Percentiles rank a stretch among this genome's conserved stretches.
These are phyloP conservation scores for Cirrhinus mrigala DNA, from an alignment of 2,797 vertebrate species.

Conservation along the genomic window DNA sequence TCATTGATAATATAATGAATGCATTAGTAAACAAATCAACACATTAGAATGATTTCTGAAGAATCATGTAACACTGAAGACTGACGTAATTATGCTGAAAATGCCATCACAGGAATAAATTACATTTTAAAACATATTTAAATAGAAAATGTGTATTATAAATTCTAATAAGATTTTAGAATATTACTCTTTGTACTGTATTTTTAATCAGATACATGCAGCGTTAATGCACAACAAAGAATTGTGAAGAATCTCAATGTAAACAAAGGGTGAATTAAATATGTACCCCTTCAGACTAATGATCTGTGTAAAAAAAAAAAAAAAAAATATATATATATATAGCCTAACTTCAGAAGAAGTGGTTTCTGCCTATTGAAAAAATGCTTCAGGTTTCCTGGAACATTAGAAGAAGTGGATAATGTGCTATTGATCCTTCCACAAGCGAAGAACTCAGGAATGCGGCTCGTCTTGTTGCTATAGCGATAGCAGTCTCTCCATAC, in stretches of 20 bases:
- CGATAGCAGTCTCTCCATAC: slow-evolving; percentile 6
- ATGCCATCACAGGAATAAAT: neutral
- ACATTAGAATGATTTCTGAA: neutral
- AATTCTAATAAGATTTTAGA: no score
- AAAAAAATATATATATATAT: no score
- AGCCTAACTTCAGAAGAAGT: neutral
- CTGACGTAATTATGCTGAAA: neutral
- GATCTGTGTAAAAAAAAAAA: neutral
- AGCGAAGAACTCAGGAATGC: slow-evolving; percentile 35
- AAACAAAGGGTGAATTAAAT: neutral
- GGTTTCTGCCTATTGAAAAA: slow-evolving; percentile 22
- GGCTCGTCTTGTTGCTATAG: slow-evolving; percentile 43
- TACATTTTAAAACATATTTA: neutral
- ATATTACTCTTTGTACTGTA: neutral
- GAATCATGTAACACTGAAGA: neutral
- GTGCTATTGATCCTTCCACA: slow-evolving; percentile 45
- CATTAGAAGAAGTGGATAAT: slow-evolving; percentile 39
- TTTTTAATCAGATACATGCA: neutral
- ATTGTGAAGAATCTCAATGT: neutral
- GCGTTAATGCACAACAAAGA: neutral
- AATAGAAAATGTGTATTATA: no score
- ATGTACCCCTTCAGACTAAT: neutral
- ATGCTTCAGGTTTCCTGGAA: slow-evolving; percentile 37
- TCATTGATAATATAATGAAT: neutral
- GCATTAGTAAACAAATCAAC: neutral